These are phyloP conservation scores for Alviniconcha marisindica DNA, from an alignment of 1,140 invertebrate species.

Conservation along the genomic window DNA sequence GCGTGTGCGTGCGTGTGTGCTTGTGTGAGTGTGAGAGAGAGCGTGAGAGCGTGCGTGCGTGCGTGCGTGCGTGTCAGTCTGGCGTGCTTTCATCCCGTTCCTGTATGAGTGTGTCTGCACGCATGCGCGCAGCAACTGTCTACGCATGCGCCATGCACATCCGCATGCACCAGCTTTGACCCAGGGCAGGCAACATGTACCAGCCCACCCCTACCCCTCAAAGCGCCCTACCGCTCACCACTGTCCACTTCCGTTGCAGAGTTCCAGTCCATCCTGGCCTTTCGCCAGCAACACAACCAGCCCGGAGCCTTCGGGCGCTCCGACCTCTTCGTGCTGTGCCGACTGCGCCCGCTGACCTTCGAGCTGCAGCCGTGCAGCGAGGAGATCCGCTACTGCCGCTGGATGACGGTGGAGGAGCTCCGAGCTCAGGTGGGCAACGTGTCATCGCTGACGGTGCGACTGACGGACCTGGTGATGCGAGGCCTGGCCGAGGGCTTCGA, in stretches of 20 bases:
- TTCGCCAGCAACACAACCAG: constrained; percentile 82
- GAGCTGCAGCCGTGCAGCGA: constrained; percentile 83
- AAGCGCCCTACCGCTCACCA: too few species aligned
- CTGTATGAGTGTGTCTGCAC: too few species aligned
- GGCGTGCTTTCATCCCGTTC: too few species aligned
- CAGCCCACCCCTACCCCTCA: too few species aligned
- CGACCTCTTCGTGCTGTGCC: constrained; percentile 89
- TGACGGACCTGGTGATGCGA: constrained; percentile 57
- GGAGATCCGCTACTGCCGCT: constrained; percentile 87
- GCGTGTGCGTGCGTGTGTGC: too few species aligned
- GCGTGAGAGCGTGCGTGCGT: too few species aligned
- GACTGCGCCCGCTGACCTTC: constrained; percentile 82
- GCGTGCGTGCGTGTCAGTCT: too few species aligned
- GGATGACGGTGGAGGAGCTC: constrained; percentile 81
- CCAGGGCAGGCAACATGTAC: too few species aligned
- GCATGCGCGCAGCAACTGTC: too few species aligned
- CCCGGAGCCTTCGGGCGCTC: constrained; percentile 86
- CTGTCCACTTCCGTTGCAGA: constrained; percentile 73
- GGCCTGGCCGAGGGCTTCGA: constrained; percentile 66
- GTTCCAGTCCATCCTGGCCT: constrained; percentile 86
- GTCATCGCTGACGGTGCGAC: constrained; percentile 56
- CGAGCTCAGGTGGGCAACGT: constrained; percentile 43
- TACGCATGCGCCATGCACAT: too few species aligned
- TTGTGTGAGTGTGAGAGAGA: too few species aligned
- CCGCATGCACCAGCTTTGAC: too few species aligned